phyloP scores from a whole-genome alignment of 2,888 invertebrate genomes.

The Eumacrocentrus americanus region DNA sequence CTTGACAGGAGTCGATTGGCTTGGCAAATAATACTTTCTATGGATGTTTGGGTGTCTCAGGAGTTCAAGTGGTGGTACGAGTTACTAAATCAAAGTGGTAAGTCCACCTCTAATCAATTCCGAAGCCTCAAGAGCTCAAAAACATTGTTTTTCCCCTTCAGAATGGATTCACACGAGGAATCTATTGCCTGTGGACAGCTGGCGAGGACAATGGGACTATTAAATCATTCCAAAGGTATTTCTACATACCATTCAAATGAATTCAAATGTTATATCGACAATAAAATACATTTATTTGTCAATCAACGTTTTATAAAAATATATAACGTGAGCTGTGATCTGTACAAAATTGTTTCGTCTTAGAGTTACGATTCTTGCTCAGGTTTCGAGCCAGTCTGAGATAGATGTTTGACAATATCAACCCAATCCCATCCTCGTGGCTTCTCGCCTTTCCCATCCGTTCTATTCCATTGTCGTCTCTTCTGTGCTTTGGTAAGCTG shows the following conservation, averaged over 20 bases:
- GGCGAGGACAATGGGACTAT: conserved; percentile 60
- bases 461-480: conserved; percentile 83
- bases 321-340: conserved; percentile 42
- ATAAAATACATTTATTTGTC: conserved; percentile 39
- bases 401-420: conserved; percentile 93
- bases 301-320: conserved; percentile 52
- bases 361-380: conserved; percentile 53
- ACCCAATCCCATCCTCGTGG: conserved; percentile 95
- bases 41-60: conserved; percentile 43
- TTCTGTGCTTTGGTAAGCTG: conserved; percentile 92
- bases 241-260: conserved; percentile 9
- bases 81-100: conserved; percentile 46
- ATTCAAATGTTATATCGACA: conserved; percentile 28
- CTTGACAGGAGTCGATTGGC: conserved; percentile 8
- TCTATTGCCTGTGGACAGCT: conserved; percentile 67
- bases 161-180: conserved; percentile 69
- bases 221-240: conserved; percentile 11
- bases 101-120: conserved; percentile 13
- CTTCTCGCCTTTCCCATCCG: conserved; percentile 82
- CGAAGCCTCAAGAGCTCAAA: too few relatives aligned
- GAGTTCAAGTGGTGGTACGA: conserved; percentile 49
- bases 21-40: conserved; percentile 42
- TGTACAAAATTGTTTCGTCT: conserved; percentile 43
- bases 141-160: conserved; percentile 48
- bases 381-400: conserved; percentile 73